These are phyloP conservation scores for Heloderma charlesbogerti DNA, from an alignment of 2,113 vertebrate species.

Conservation along the genomic window DNA sequence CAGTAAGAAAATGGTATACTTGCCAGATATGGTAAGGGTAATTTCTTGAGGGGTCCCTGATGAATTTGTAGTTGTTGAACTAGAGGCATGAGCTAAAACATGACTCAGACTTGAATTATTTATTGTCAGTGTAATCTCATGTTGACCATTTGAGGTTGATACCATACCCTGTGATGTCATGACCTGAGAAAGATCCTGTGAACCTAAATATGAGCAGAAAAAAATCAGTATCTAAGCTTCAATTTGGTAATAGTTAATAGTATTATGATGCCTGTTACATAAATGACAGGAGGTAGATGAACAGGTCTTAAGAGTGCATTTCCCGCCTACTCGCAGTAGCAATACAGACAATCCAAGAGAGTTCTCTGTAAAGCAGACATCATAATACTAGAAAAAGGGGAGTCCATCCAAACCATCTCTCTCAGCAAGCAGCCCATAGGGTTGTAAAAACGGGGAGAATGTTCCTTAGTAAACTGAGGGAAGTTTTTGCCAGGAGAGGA, in stretches of 20 bases:
- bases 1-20: constrained; percentile 56
- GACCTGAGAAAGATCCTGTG: constrained; percentile 91
- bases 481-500: not conserved
- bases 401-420: too few relatives aligned
- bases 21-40: constrained; percentile 97
- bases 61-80: constrained; percentile 71
- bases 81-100: constrained; percentile 87
- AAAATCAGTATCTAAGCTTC: not conserved
- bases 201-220: constrained; percentile 73
- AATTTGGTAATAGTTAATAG: not conserved
- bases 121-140: constrained; percentile 97
- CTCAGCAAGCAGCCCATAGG: not conserved
- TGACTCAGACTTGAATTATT: constrained; percentile 95
- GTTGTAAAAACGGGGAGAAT: not conserved
- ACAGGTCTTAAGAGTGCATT: not conserved
- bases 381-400: not conserved
- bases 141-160: constrained; percentile 79
- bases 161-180: constrained; percentile 87
- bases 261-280: not conserved
- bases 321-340: not conserved
- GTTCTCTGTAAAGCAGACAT: not conserved
- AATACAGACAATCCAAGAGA: not conserved
- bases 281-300: not conserved
- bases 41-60: constrained; percentile 91
- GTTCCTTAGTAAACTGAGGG: not conserved